Base-by-base conservation (phyloP, 1,140 invertebrate genomes). In the Drosophila bipectinata region DNA sequence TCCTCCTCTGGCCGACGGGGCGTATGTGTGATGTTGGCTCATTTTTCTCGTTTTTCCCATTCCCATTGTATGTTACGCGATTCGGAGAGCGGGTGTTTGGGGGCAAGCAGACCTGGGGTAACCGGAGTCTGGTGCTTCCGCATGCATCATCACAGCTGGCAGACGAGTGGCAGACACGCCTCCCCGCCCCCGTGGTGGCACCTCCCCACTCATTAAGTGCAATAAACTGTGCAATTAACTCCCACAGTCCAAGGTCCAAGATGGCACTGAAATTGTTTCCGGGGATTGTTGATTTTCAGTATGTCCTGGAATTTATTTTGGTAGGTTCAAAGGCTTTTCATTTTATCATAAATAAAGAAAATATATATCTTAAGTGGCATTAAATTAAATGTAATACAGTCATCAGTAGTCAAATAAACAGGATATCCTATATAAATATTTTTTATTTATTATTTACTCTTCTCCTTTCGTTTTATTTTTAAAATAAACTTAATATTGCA, bases 161-260 rank as follows among this genome's bases (percentile, higher is more conserved):
- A 78, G 83, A 79, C 83, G 49, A 60, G 73, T 45, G 64, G 64
- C 81, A 78, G 82, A 87, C 82, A 82, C 45, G 18, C 63, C 44
- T 44, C 1, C n/a, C 48, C 60, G 6, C 48, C 37, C 54, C 18
- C 12, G 26, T 24, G 14, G 28, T 26, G 14, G 24, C 41, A 6
- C 32, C 61, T 37, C 49, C 51, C 51, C 45, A 48, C 87, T 77
- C 84, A 89, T 89, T 90, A 88, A 88, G 84, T 84, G 77, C 80
- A 89, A 83, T 80, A 89, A 88, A 80, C 84, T 89, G 64, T 80
- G 77, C 34, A 57, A 79, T 84, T 71, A 88, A 88, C 66, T 89
- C 53, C 55, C 60, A 34, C 68, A 37, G 53, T 30, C 61, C 48
- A 57, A 64, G 59, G 61, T 62, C 24, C 56, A 37, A 45, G 64